Conservation (phyloP, 35 echinoderm and acorn worm species). For the Amphiura filiformis region DNA sequence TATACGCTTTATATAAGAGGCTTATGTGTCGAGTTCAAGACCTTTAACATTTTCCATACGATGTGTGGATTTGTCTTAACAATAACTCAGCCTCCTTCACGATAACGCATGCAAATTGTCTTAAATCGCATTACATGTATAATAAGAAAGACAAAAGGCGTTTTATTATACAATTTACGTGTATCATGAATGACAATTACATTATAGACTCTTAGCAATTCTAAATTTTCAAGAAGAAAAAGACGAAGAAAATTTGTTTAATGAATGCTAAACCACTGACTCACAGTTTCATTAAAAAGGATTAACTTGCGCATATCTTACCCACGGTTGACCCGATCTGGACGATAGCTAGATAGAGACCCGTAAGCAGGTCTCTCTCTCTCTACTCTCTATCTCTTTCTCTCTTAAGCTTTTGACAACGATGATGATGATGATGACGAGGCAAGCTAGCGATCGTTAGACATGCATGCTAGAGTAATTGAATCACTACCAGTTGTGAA, state of each 20-base stretch:
- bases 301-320: conserved; percentile 5
- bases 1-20: neutral
- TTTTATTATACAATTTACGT: too few relatives aligned
- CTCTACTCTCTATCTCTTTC: too few relatives aligned
- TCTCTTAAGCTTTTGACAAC: too few relatives aligned
- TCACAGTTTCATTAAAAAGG: neutral
- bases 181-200: too few relatives aligned
- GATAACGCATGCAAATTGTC: too few relatives aligned
- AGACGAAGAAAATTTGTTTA: neutral
- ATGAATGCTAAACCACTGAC: conserved; percentile 14
- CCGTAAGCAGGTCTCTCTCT: too few relatives aligned
- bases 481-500: neutral
- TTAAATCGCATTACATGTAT: too few relatives aligned
- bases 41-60: neutral
- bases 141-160: too few relatives aligned
- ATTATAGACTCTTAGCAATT: neutral
- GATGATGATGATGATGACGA: too few relatives aligned
- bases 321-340: neutral
- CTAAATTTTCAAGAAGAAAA: neutral
- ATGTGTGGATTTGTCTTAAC: neutral
- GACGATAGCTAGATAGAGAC: neutral
- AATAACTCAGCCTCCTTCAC: too few relatives aligned
- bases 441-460: neutral
- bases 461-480: conserved; percentile 3
- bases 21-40: neutral